phyloP scores from a whole-genome alignment of 2,113 vertebrate genomes.

The Gulo gulo region DNA sequence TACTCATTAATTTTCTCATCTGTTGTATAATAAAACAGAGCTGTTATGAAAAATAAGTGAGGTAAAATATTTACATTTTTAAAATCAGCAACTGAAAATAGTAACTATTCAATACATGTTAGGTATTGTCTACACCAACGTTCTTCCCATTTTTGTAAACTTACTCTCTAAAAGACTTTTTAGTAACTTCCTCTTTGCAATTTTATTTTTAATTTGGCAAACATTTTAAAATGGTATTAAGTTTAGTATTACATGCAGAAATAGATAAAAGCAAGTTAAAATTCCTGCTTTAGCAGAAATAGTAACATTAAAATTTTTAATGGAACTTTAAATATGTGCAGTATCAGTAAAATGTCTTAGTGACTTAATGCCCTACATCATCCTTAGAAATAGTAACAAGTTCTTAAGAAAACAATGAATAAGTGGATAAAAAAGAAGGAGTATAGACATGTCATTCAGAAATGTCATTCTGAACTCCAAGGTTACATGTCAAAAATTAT shows the following conservation, averaged over 20 bases:
- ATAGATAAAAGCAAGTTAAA: not conserved
- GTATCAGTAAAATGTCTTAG: not conserved
- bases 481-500: not conserved
- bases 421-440: not conserved
- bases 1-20: not conserved
- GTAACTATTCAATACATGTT: not conserved
- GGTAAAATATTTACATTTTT: not conserved
- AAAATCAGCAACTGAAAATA: not conserved
- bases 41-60: not conserved
- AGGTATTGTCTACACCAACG: not conserved
- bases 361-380: not conserved
- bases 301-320: not conserved
- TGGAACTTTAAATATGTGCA: not conserved
- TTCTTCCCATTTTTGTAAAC: not conserved
- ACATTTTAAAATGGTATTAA: not conserved
- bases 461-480: not conserved
- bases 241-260: not conserved
- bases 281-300: not conserved
- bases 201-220: not conserved
- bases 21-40: not conserved
- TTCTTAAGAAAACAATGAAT: not conserved
- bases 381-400: not conserved
- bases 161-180: not conserved
- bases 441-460: not conserved
- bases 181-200: not conserved